Evolutionary conservation across 2,113 vertebrate genomes (phyloP).

Genomic region (Panthera tigris): DNA sequence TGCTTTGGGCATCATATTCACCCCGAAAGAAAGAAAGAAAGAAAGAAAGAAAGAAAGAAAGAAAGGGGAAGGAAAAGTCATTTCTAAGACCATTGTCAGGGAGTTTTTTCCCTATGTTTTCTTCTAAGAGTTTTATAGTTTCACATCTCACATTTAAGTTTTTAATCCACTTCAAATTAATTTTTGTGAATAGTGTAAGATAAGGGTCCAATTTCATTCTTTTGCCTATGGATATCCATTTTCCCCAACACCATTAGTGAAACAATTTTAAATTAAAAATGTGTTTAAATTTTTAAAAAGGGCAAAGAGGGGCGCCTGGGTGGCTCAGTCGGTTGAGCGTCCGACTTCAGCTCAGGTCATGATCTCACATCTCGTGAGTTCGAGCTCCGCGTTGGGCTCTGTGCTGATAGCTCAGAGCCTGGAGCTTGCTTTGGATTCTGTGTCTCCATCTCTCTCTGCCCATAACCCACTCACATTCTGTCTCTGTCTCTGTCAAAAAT

Average conservation of each 20-base stretch:
- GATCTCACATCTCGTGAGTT: no score
- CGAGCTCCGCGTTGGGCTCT: no score
- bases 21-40: no score
- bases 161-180: background rate
- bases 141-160: background rate
- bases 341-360: no score
- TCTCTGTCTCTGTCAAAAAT: no score
- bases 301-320: no score
- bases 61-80: background rate
- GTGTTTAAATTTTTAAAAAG: background rate
- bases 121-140: background rate
- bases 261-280: background rate
- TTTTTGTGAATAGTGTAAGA: background rate
- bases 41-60: background rate
- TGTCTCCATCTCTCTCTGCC: no score
- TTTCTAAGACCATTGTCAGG: background rate
- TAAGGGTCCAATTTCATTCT: background rate
- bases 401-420: no score
- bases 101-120: background rate
- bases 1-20: background rate
- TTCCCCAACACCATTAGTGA: background rate
- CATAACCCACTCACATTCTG: no score
- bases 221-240: background rate
- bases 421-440: no score
- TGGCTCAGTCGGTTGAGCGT: no score